Evolutionary conservation across 2,113 vertebrate species (phyloP), one percentile per base, ranked within the genome.

Genomic region (Leptodactylus fuscus): DNA sequence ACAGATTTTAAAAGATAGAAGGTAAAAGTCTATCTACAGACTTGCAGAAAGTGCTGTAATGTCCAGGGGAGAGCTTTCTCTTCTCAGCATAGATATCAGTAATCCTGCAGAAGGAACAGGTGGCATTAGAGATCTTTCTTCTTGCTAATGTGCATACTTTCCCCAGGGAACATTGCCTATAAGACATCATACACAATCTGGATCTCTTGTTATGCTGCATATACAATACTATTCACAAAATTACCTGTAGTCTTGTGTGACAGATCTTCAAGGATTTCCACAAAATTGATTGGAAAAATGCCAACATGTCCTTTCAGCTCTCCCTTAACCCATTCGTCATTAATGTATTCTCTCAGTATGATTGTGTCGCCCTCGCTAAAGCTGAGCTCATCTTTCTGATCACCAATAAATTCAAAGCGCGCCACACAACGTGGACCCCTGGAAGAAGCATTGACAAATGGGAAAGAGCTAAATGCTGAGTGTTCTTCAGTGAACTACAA

Each of bases 301-400:
- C 97, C 97, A 22, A 84, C 88, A 0, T 3, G 73, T 88, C 81
- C 87, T 76, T 91, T 93, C 0, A 96, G 81, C 83, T 97, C 93
- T 85, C 97, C 97, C 87, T 91, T 93, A 65, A 94, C 97, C 98
- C 98, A 99, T 4, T 99, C 97, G 80, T 98, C 91, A 84, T 93
- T 96, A 69, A 97, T 32, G 16, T 95, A 96, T 88, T 94, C 95
- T 82, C 94, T 95, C 73, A 99, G 94, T 89, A 90, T 65, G 90
- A 99, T 97, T 79, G 94, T 92, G 76, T 99, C 96, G 46, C 97
- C 97, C 91, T 98, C 97, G 5, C 89, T 93, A 92, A 99, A 99
- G 51, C 95, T 94, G 87, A 99, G 92, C 90, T 99, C 98, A 34
- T 97, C 94, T 24, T 92, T 93, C 87, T 95, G 93, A 88, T 98